Evolutionary conservation across 2,797 vertebrate genomes (phyloP).

Genomic region (Botia almorhae): DNA sequence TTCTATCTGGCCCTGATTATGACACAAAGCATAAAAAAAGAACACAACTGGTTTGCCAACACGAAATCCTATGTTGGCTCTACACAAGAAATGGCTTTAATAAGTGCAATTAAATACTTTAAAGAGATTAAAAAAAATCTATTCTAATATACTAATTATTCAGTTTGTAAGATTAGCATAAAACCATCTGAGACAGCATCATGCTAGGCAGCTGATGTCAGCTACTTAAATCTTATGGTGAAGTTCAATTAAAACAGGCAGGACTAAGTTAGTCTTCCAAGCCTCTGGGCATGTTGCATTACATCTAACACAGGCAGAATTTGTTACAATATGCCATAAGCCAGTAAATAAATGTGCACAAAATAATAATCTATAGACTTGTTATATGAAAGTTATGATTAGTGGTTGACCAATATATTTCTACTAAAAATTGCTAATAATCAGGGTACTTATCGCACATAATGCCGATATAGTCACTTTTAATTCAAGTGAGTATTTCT

Average conservation of each 20-base stretch:
- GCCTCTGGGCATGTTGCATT: conserved; percentile 67
- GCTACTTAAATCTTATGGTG: conserved; percentile 19
- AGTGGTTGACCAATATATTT: neutral
- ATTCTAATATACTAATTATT: neutral
- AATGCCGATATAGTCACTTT: neutral
- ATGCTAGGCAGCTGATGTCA: conserved; percentile 9
- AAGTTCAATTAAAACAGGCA: conserved; percentile 68
- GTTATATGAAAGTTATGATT: neutral
- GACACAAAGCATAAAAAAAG: conserved; percentile 13
- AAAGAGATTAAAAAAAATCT: conserved; percentile 11
- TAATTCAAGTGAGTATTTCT: neutral
- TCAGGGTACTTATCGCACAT: neutral
- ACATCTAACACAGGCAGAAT: conserved; percentile 58
- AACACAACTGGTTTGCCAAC: conserved; percentile 13
- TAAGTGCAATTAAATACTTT: neutral
- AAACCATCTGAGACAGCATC: neutral
- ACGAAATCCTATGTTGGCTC: neutral
- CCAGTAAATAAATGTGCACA: conserved; percentile 5
- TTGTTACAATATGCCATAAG: conserved; percentile 57
- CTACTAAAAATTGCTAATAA: neutral
- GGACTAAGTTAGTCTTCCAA: conserved; percentile 74
- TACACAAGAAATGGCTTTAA: neutral
- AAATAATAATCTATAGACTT: neutral
- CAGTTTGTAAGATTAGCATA: neutral
- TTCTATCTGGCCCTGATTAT: neutral